Base-by-base conservation (phyloP, 2,113 vertebrate species). In the Pleuronectes platessa region DNA sequence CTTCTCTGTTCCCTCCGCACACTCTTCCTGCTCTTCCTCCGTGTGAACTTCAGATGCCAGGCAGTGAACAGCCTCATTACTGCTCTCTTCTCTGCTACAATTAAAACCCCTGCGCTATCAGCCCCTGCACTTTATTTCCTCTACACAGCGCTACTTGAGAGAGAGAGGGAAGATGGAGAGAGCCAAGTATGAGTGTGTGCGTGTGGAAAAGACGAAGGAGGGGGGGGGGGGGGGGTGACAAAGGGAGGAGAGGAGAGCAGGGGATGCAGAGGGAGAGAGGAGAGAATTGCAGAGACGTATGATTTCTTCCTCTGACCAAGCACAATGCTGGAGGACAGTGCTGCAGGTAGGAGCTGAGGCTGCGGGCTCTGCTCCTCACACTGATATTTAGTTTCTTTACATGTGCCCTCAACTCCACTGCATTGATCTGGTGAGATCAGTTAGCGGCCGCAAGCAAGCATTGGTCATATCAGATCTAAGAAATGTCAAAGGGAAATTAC, bases 91-190 rank as follows among this genome's bases (percentile, higher is more conserved):
- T 78, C 27, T 61, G 71, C 83, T 74, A 78, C 90, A 89, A 82
- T 90, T 85, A 87, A 63, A 81, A 15, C 78, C 86, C 76, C 74
- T 63, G 55, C 68, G 65, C 71, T 77, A 85, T 84, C 76, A 82
- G 56, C 51, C 49, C 49, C 74, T 68, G 73, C 69, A 71, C 73
- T 80, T 65, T 58, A 66, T 79, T 86, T 61, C 61, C 23, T 61
- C 65, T 64, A 58, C 65, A 67, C 65, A 31, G 61, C 27, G 58
- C 76, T 76, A 18, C 71, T 60, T 21, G 61, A 63, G 26, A 11
- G 31, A 77, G 77, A 31, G 21, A 58, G 37, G 71, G 53, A 47
- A 58, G 61, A 51, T 6, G 35, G 68, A 68, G 49, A 17, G 74
- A 63, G 63, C 27, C 27, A 35, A 66, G 56, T 66, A 74, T 59